These are phyloP conservation scores for Pachyseris speciosa DNA, from an alignment of 64 coral and sea anemone genomes.

Conservation along the genomic window DNA sequence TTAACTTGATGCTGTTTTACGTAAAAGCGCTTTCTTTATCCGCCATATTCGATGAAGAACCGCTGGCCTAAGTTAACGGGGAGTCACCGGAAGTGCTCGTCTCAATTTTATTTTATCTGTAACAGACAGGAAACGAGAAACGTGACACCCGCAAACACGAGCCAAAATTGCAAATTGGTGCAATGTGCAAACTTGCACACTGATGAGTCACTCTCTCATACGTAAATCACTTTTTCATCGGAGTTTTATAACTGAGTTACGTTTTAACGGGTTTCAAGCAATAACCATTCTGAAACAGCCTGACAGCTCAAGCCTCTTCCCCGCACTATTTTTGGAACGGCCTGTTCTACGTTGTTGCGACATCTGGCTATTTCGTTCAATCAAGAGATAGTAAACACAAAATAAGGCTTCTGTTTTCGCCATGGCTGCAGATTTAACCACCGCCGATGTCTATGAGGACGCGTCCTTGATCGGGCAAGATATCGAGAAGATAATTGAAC, in stretches of 20 bases:
- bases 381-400: neutral
- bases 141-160: neutral
- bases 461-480: constrained; percentile 97
- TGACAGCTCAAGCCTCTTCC: too few species aligned
- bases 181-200: too few species aligned
- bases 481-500: constrained; percentile 95
- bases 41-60: constrained; percentile 33
- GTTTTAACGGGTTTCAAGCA: neutral
- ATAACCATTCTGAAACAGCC: neutral
- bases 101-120: neutral
- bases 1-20: too few species aligned
- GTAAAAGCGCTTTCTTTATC: neutral
- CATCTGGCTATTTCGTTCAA: neutral
- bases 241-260: neutral
- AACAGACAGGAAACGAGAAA: neutral
- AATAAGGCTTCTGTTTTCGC: neutral
- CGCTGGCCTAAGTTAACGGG: neutral
- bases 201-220: too few species aligned
- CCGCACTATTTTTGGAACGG: neutral
- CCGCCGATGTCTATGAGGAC: constrained; percentile 95
- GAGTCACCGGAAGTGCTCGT: neutral
- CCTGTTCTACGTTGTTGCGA: neutral
- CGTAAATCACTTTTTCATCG: neutral
- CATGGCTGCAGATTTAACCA: constrained; percentile 89
- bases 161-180: neutral